phyloP scores from a whole-genome alignment of 2,888 invertebrate genomes.

The Tenodera sinensis region DNA sequence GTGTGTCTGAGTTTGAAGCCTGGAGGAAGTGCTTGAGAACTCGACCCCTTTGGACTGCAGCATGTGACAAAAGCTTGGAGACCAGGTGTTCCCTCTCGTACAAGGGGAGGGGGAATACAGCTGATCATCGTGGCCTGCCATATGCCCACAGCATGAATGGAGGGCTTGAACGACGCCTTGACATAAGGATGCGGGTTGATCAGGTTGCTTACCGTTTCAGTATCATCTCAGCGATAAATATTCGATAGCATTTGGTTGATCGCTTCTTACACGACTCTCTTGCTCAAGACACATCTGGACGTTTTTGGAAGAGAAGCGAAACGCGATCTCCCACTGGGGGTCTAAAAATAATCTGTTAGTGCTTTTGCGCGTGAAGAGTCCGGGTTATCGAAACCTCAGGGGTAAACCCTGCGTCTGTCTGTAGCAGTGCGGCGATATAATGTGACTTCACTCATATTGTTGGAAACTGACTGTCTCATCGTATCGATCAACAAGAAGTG shows the following conservation, averaged over 20 bases:
- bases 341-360: conserved; percentile 17
- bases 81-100: conserved; percentile 4
- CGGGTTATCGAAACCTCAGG: conserved; percentile 10
- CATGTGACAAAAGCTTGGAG: conserved; percentile 1
- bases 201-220: background rate
- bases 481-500: background rate
- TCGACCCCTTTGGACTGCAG: background rate
- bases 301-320: conserved; percentile 29
- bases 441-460: background rate
- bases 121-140: conserved; percentile 1
- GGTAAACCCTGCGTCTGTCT: background rate
- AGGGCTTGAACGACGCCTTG: background rate
- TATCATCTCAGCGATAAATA: background rate
- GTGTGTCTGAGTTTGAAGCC: too few species aligned
- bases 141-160: background rate
- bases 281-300: background rate
- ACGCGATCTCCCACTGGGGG: conserved; percentile 25
- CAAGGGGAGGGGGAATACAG: background rate
- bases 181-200: background rate
- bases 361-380: conserved; percentile 1
- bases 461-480: background rate
- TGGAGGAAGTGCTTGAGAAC: background rate
- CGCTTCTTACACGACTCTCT: background rate
- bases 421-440: background rate
- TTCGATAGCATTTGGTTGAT: background rate